Evolutionary conservation across 2,113 vertebrate genomes (phyloP), one percentile per base, ranked within the genome.

Genomic region (Callospermophilus lateralis): DNA sequence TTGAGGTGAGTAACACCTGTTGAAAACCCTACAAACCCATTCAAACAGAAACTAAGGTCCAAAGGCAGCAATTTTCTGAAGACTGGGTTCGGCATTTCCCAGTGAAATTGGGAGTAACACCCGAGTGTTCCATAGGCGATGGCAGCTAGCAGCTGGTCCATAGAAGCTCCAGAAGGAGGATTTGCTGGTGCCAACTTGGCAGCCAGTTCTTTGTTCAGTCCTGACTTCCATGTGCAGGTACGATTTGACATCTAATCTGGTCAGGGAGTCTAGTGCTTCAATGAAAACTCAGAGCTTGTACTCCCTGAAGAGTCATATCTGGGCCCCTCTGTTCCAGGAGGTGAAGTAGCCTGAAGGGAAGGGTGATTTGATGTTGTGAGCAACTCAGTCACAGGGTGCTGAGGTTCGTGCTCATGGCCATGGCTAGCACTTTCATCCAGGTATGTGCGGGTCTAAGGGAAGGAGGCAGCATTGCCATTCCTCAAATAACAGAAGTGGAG

Each of bases 371-470:
- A 30, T 3, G 20, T n/a, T 16, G 7, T 8, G 15, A 58, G 8
- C 32, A 15, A 34, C 17, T 65, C n/a, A 19, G n/a, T 55, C 34
- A n/a, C 6, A 39, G 34, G 16, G 20, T 65, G 6, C 19, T 37
- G 77, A 81, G 67, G 68, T 48, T 6, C 48, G 39, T 30, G 19
- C 3, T 45, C 7, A 5, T 1, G 74, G 37, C 48, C 37, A 19
- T 45, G 81, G 73, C 19, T 6, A 53, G 39, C 12, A 4, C 0
- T 10, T 13, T 30, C 74, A 26, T 8, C 37, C 2, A 1, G 37
- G 7, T 16, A 58, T 4, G 19, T 1, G 0, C 4, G 30, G 24
- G 26, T 30, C 12, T 4, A 0, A 45, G n/a, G 9, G 10, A 17
- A n/a, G 32, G 34, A 24, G 37, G 63, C 32, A 7, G 10, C 24